Base-by-base conservation (phyloP, 1,140 invertebrate genomes). In the Calliopsis andreniformis region DNA sequence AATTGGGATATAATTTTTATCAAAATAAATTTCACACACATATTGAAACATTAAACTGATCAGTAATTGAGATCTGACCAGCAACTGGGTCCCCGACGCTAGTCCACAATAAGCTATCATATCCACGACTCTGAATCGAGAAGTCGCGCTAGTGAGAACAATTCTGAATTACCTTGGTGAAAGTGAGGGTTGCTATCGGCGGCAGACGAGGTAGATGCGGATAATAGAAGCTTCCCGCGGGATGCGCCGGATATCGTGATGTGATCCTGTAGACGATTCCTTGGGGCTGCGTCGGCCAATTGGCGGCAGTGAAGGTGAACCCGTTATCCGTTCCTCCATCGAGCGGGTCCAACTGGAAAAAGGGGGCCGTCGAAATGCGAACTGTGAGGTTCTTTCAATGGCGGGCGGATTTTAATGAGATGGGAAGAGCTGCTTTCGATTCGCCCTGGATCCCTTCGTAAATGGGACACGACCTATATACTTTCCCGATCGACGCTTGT, bases 301-400 rank as follows among this genome's bases (percentile, higher is more conserved):
- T 98, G 39, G 97, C 96, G 35, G 98, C 97, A 75, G 98, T 99
- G 90, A 99, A 99, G 63, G 98, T 98, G 89, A 98, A 97, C 0
- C 98, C 98, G 91, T 98, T 98, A 93, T 99, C 98, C 35, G 98
- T 99, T 53, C 98, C 98, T 28, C 98, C 98, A 92, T 99, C 98
- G 86, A 98, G 94, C 23, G 98, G 98, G 92, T 97, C 97, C 87
- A 98, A 95, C 96, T 97, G 91, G 49, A 80, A 82, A 86, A 61
- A 80, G 67, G n/a, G 39, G 53, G 79, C 78, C 55, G 71, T 28
- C 42, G 20, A 10, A 70, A n/a, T 25, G 3, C 28, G 45, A 47
- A 18, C 28, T 30, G 16, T 58, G 25, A 20, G n/a, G n/a, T n/a
- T 3, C 6, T 64, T 51, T 78, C 63, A 78, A 68, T 42, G 47